phyloP scores from a whole-genome alignment of 2,113 vertebrate species.

The Phylloscopus whistleri region DNA sequence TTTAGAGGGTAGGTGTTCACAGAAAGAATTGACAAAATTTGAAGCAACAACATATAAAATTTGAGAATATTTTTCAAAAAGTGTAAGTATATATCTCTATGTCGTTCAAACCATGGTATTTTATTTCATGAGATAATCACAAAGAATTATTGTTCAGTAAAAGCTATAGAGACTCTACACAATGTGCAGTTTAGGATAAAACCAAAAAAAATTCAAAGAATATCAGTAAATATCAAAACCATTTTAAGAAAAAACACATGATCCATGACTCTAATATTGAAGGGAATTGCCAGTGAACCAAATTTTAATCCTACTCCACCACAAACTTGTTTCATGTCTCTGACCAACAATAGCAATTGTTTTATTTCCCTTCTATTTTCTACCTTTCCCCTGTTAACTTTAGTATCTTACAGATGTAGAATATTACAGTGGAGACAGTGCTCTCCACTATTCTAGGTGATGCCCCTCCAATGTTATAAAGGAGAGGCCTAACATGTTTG shows the following conservation, averaged over 20 bases:
- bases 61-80: background rate
- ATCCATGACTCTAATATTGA: background rate
- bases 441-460: background rate
- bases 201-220: background rate
- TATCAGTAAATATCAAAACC: background rate
- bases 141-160: background rate
- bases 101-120: background rate
- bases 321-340: background rate
- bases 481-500: rapidly evolving
- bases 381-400: background rate
- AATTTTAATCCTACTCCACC: background rate
- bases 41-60: background rate
- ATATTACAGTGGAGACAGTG: background rate
- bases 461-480: background rate
- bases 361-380: background rate
- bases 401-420: rapidly evolving
- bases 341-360: background rate
- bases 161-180: background rate
- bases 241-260: background rate
- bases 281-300: background rate
- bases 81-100: background rate
- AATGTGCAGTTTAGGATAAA: background rate
- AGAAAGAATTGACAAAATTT: background rate
- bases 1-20: background rate
- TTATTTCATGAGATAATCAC: background rate